Base-by-base conservation (phyloP, 2,113 vertebrate genomes). In the Lagenorhynchus albirostris region DNA sequence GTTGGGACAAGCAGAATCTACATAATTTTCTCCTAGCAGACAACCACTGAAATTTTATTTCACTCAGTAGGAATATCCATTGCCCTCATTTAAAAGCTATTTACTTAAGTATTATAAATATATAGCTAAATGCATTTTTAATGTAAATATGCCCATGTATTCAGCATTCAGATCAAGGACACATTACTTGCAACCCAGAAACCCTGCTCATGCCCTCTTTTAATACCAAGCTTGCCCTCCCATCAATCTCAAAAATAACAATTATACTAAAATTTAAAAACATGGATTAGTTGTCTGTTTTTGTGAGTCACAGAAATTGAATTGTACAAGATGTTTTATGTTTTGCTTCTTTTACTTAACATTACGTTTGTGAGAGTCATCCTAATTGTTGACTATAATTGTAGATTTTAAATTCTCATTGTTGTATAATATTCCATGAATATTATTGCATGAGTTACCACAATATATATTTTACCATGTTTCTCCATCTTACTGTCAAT, bases 171-270 rank as follows among this genome's bases (percentile, higher is more conserved):
- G 60, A 41, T 79, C 17, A 87, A 80, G 1, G 11, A 63, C 31
- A 73, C 0, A 29, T 33, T 8, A 41, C 4, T 63, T 65, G 1
- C 6, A 63, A 81, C 12, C 2, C 15, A 55, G 17, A n/a, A 1
- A 62, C 13, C 38, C 12, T 36, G 25, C 11, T 23, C 3, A 71
- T 41, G 5, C 1, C 8, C 15, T 41, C 8, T 71, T 90, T 65
- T 81, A 79, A 41, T 85, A 23, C 0, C 1, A 4, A 4, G 2
- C 23, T 10, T 23, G 23, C 21, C 2, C 2, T 29, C 25, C 26
- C 26, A 55, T 26, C 21, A 76, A 68, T 26, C 63, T 92, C n/a
- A 63, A n/a, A 26, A 71, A 15, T 77, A 71, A 17, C 6, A 15
- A 80, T 25, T 86, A 21, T 47, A n/a, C 14, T 55, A 50, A 26